Base-by-base conservation (phyloP, 2,797 vertebrate genomes). In the Eulemur mongoz region DNA sequence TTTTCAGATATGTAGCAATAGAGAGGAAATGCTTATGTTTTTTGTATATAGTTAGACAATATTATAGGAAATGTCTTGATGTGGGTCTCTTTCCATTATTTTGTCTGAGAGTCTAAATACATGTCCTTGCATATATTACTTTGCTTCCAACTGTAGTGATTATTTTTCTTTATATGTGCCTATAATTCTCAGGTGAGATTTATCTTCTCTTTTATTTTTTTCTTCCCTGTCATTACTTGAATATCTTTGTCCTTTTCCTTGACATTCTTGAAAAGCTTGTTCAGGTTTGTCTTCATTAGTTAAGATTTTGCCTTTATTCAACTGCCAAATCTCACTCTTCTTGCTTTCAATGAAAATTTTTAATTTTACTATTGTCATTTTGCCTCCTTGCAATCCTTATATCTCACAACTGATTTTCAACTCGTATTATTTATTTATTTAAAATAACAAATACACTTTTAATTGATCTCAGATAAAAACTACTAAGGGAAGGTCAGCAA, bases 381-480 rank as follows among this genome's bases (percentile, higher is more conserved):
- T 86, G 48, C 15, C 90, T 73, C 48, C 35, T 87, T 87, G 45
- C 35, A 90, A 2, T 38, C 48, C 27, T 83, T 89, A 52, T 30
- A n/a, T 87, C 70, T 70, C 2, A 27, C 7, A 61, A 45, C n/a
- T 22, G 73, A 50, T 87, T 90, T 86, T 93, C 20, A 94, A 61
- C 50, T 78, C 48, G 40, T 7, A 12, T 54, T 92, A 11, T 27
- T 59, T 57, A 57, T 57, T 57, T 27, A 67, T 54, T 92, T 95
- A 20, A 97, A 97, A 91, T 98, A 98, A 85, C 97, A 98, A 98
- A 98, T 5, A 90, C 89, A 97, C 94, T 98, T 98, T 98, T 95
- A 98, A 98, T 98, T 97, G 95, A 97, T 95, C 96, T 98, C 86
- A 94, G 73, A 87, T 97, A 96, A 96, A 98, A 97, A 97, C 72